Percentiles rank a stretch among this genome's conserved stretches.
These are phyloP conservation scores for Brevimyrus niger DNA, from an alignment of 2,113 vertebrate species.

Conservation along the genomic window DNA sequence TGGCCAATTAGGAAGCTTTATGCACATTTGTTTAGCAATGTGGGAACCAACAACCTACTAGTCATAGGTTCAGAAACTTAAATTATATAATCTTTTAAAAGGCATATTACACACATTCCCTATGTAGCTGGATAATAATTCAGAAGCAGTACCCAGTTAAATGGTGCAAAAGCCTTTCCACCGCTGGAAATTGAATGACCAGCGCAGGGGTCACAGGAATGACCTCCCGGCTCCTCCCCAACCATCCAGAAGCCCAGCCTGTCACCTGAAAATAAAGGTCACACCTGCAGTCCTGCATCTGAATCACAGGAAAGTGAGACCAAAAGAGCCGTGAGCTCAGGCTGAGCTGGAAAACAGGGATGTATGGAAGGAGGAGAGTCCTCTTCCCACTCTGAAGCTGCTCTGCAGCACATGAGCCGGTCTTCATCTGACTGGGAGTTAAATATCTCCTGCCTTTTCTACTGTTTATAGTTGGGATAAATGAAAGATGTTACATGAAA, in stretches of 20 bases:
- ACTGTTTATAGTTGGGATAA: not conserved
- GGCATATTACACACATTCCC: not conserved
- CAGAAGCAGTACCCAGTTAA: not conserved
- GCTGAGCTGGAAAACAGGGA: not conserved
- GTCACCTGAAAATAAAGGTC: not conserved
- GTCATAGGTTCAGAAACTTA: not conserved
- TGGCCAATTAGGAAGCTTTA: constrained; percentile 3
- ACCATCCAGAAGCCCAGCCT: not conserved
- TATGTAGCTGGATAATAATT: not conserved
- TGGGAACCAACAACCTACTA: not conserved
- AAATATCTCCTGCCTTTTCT: not conserved
- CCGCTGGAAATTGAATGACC: no score
- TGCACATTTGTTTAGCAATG: not conserved
- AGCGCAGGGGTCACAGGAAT: not conserved
- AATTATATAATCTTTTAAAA: constrained; percentile 1
- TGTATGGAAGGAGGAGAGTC: not conserved
- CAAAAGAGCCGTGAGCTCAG: not conserved
- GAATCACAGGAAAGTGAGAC: not conserved
- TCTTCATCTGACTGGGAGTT: not conserved
- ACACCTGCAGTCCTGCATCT: not conserved
- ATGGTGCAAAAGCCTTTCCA: not conserved
- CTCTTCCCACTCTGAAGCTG: not conserved
- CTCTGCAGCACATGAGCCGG: not conserved
- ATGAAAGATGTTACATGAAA: not conserved
- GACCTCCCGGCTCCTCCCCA: not conserved